These are phyloP conservation scores for Epiblema foenella DNA, from an alignment of 2,888 invertebrate species.

Conservation along the genomic window DNA sequence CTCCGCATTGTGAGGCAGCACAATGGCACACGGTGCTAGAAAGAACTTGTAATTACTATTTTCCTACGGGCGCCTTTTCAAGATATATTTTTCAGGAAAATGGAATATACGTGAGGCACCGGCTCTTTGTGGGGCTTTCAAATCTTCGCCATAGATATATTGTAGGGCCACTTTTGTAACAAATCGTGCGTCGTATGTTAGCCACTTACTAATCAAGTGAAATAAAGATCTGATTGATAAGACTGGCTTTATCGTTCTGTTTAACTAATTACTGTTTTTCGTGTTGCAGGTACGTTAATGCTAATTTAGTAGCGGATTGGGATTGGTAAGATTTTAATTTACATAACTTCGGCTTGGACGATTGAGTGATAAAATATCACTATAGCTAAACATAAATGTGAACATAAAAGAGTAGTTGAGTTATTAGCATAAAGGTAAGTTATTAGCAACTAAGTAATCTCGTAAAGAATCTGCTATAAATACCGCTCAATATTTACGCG, in stretches of 20 bases:
- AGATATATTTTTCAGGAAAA: conserved; percentile 78
- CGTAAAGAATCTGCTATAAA: conserved; percentile 61
- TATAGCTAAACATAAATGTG: conserved; percentile 27
- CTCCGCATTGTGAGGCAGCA: conserved; percentile 75
- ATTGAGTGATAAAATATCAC: conserved; percentile 43
- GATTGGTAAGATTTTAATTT: conserved; percentile 59
- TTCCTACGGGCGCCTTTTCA: conserved; percentile 79
- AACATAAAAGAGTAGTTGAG: conserved; percentile 51
- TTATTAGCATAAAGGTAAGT: conserved; percentile 66
- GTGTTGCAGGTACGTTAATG: conserved; percentile 55
- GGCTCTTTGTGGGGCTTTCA: conserved; percentile 64
- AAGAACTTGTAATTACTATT: conserved; percentile 84
- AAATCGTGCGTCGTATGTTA: conserved; percentile 37
- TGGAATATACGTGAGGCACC: conserved; percentile 66
- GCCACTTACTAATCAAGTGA: conserved; percentile 45
- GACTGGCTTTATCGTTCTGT: conserved; percentile 40
- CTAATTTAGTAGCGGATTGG: conserved; percentile 56
- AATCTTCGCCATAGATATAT: conserved; percentile 57
- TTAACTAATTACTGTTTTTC: conserved; percentile 51
- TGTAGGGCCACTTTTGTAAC: conserved; percentile 43
- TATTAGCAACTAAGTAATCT: conserved; percentile 63
- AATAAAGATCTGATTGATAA: conserved; percentile 46
- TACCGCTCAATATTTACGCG: conserved; percentile 66
- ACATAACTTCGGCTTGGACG: conserved; percentile 47
- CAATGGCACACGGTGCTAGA: conserved; percentile 71